These are phyloP conservation scores for Bombus haemorrhoidalis DNA, from an alignment of 1,140 invertebrate species.

Conservation along the genomic window DNA sequence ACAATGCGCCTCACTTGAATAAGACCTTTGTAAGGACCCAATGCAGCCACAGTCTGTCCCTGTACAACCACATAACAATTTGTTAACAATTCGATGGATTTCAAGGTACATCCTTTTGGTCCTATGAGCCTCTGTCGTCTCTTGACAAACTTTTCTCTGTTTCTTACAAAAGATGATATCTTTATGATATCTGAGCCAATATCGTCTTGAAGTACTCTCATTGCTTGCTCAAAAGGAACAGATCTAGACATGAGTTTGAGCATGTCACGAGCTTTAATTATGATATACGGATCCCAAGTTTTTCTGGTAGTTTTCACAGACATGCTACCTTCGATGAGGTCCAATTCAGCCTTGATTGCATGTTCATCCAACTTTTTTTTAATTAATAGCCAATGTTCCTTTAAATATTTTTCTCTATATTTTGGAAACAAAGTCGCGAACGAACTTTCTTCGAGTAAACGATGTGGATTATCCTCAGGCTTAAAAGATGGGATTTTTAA, in stretches of 20 bases:
- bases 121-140: constrained; percentile 97
- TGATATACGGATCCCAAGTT: constrained; percentile 99
- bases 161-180: constrained; percentile 94
- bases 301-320: constrained; percentile 97
- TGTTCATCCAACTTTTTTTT: constrained; percentile 92
- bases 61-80: constrained; percentile 99
- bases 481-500: constrained; percentile 96
- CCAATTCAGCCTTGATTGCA: constrained; percentile 94
- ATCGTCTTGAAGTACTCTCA: constrained; percentile 93
- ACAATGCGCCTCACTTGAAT: constrained; percentile 96
- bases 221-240: constrained; percentile 98
- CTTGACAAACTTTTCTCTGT: constrained; percentile 98
- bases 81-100: constrained; percentile 98
- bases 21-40: constrained; percentile 97
- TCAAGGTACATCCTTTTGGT: constrained; percentile 97
- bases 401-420: constrained; percentile 98
- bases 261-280: constrained; percentile 98
- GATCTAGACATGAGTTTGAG: constrained; percentile 97
- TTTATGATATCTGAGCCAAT: constrained; percentile 98
- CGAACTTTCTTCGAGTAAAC: constrained; percentile 88
- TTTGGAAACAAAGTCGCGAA: constrained; percentile 93
- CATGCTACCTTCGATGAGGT: constrained; percentile 98
- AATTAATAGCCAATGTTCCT: constrained; percentile 97
- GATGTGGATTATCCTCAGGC: constrained; percentile 94
- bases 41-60: constrained; percentile 97